Evolutionary conservation across 2,888 invertebrate species (phyloP), one percentile per base, ranked within the genome.

Genomic region (Drosophila buzzatii): DNA sequence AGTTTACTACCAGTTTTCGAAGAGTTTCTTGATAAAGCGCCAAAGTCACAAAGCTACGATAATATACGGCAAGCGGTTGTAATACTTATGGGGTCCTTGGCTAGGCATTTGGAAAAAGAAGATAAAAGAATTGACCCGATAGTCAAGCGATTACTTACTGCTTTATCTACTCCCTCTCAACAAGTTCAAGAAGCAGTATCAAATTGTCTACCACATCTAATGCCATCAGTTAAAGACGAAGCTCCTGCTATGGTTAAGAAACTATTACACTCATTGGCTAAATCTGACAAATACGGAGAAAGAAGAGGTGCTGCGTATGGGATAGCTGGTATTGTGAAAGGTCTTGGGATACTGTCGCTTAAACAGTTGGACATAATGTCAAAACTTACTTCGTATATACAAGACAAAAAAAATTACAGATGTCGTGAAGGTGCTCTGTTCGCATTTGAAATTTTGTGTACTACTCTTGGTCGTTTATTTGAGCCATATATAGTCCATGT

Each of bases 401-500:
- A 98, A 91, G 98, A 99, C 92, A 99, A 99, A 93, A 99, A 99
- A 92, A 98, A 98, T 92, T 98, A 97, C 89, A 96, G 97, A 83
- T 97, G 97, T 81, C 94, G 99, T 63, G 99, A 99, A 95, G 98
- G 97, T 95, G 98, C 99, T 0, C 94, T 99, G 59, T 98, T 99
- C 94, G 99, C 99, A 0, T 98, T 99, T 94, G 99, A 99, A 94
- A 98, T 99, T 96, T 94, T 99, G 51, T 99, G 98, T 93, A 96
- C 96, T 85, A 93, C 93, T 5, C 95, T 99, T 88, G 99, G 99
- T 0, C 96, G 99, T 52, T 94, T 99, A 67, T 99, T 99, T 94
- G 99, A 99, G 94, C 99, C 99, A 0, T 99, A 99, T 94, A 98
- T 99, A 72, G 98, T 99, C 62, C 98, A 99, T 93, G 98, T 99